Base-by-base conservation (phyloP, 2,113 vertebrate genomes). In the Gorsachius goisagi region DNA sequence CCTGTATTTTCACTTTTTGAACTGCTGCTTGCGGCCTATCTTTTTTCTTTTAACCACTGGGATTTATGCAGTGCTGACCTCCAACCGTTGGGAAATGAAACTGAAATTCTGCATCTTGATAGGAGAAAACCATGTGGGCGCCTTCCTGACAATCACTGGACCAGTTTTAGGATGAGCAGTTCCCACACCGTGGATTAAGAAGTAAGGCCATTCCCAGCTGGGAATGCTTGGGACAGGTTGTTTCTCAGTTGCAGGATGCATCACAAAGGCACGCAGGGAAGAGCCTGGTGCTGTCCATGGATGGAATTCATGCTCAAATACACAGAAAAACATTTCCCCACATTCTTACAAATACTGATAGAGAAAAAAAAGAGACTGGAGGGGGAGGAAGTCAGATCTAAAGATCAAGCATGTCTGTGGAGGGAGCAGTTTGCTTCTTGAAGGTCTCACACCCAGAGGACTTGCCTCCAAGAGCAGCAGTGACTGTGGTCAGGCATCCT, bases 61-160 rank as follows among this genome's bases (percentile, higher is more conserved):
- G 22, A 64, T 47, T 89, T 91, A 45, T 20, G 24, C 28, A 33
- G 26, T 15, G 22, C 20, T 82, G n/a, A 63, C 56, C 56, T 81
- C 22, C 47, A 73, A 0, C 11, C 0, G 0, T 0, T 12, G 47
- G 14, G 22, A 24, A 90, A 84, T 28, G 9, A 86, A 87, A 49
- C 6, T 9, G 37, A 85, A 58, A 14, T 89, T 83, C 26, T 37
- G 24, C 21, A 62, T 39, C 45, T 71, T 47, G 58, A 20, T 27
- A 60, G 53, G 26, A 68, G 32, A 82, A 73, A 76, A 83, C 6
- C 50, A 3, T 14, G 7, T 37, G 28, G 19, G 9, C 33, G 60
- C 30, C 68, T 81, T 67, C 26, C 39, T 69, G 35, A 20, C 39
- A 71, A 56, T 33, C 35, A 52, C 24, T 55, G 37, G 27, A 71